Evolutionary conservation across 1,140 invertebrate species (phyloP), one percentile per base, ranked within the genome.

Genomic region (Camponotus pennsylvanicus): DNA sequence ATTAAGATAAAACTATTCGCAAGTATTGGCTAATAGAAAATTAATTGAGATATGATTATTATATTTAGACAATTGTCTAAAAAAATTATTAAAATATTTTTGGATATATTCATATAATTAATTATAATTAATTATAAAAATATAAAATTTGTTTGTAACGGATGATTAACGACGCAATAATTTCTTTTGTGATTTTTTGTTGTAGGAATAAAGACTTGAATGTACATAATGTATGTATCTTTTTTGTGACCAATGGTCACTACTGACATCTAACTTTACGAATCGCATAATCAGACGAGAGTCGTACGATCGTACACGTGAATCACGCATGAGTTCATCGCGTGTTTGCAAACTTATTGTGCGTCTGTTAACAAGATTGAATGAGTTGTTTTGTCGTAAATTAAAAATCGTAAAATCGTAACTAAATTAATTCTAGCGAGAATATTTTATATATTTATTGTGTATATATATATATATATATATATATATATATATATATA

Each of bases 161-260:
- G 32, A 9, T 37, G 21, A 61, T 45, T 11, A 21, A 18, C 6
- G 32, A 78, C 1, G n/a, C 5, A 6, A 67, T 66, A 34, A 66
- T 78, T 77, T 32, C 0, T 8, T 27, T 18, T 0, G 2, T 67
- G 0, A 52, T 15, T 83, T 49, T 11, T 73, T 73, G 3, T 69
- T 55, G 2, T 32, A 83, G 79, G 40, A 83, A 63, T 83, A 63
- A 73, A 71, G n/a, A 73, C 52, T 18, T 42, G 18, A 18, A 32
- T 34, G 5, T 4, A 9, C 7, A 1, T 42, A 2, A 55, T 13
- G 0, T 69, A 69, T 49, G 13, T 52, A 34, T 49, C 32, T 64
- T 34, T 9, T 15, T 64, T 32, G 15, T 15, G 57, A 37, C 2
- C 1, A 52, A 3, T 37, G 55, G 3, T 34, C 37, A 13, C 8